Percentiles rank a stretch among this genome's conserved stretches.
Evolutionary conservation across 2,113 vertebrate species (phyloP).

Genomic region (Periophthalmus modestus): DNA sequence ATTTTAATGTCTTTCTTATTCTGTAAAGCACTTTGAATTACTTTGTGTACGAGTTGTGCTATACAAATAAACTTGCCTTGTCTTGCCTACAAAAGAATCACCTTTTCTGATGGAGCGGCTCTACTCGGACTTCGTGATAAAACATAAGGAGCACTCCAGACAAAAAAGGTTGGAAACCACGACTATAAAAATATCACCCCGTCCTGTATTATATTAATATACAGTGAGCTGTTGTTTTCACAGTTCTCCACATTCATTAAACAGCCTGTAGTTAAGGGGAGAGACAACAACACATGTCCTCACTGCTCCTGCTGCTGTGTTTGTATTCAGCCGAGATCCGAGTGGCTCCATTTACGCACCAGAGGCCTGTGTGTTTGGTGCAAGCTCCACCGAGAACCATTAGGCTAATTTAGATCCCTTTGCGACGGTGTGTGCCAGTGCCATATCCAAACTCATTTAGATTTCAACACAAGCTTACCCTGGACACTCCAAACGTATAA

Average conservation of each 20-base stretch:
- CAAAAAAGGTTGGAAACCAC: not conserved
- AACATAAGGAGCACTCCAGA: too few species aligned
- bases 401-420: conserved; percentile 51
- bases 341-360: conserved; percentile 34
- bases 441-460: conserved; percentile 55
- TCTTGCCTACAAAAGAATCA: too few species aligned
- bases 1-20: too few species aligned
- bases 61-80: too few species aligned
- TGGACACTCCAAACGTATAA: conserved; percentile 44
- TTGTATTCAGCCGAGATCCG: conserved; percentile 57
- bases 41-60: too few species aligned
- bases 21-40: too few species aligned
- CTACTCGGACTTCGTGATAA: too few species aligned
- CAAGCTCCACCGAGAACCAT: conserved; percentile 53
- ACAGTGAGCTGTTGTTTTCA: conserved; percentile 19
- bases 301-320: conserved; percentile 47
- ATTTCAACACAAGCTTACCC: conserved; percentile 33
- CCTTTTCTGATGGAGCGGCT: too few species aligned
- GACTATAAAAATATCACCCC: not conserved
- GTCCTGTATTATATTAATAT: not conserved
- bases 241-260: conserved; percentile 31
- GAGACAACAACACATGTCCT: conserved; percentile 36
- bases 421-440: conserved; percentile 17
- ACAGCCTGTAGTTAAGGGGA: conserved; percentile 13
- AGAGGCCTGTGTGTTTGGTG: conserved; percentile 49